Evolutionary conservation across 2,797 vertebrate genomes (phyloP).

Genomic region (Argentina silus): DNA sequence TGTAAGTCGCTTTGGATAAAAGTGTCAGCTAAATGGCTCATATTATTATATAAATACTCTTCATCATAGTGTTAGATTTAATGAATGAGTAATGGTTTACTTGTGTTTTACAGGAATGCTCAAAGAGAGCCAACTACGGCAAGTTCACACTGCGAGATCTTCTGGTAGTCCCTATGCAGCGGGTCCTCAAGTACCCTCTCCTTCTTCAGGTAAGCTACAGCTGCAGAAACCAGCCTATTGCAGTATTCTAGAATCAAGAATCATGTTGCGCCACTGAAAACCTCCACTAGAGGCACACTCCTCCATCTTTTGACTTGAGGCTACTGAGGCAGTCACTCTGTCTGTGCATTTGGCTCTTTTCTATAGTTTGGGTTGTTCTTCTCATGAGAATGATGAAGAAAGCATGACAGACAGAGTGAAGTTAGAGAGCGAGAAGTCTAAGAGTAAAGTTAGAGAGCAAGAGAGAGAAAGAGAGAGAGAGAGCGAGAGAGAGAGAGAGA

Average conservation of each 20-base stretch:
- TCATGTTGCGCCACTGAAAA: not conserved
- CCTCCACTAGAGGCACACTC: conserved; percentile 22
- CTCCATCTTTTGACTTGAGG: conserved; percentile 1
- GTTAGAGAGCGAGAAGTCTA: conserved; percentile 9
- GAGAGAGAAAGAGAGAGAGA: conserved; percentile 13
- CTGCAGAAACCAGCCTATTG: not conserved
- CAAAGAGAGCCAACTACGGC: conserved; percentile 96
- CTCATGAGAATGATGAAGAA: not conserved
- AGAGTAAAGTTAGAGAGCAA: not conserved
- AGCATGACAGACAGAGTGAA: not conserved
- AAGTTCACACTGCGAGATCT: conserved; percentile 95
- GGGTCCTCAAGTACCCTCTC: conserved; percentile 95
- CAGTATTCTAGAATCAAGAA: no score
- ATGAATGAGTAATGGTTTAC: no score
- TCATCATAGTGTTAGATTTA: no score
- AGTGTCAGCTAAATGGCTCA: no score
- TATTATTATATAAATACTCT: no score
- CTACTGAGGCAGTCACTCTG: no score
- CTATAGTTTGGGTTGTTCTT: not conserved
- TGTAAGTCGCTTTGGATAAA: no score
- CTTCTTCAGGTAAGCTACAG: conserved; percentile 87
- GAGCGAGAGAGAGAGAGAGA: conserved; percentile 10
- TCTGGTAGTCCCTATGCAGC: conserved; percentile 97
- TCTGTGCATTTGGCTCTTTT: conserved; percentile 1
- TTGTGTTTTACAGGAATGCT: conserved; percentile 86